phyloP scores from a whole-genome alignment of 23 tunicate species.

The Clavelina lepadiformis region DNA sequence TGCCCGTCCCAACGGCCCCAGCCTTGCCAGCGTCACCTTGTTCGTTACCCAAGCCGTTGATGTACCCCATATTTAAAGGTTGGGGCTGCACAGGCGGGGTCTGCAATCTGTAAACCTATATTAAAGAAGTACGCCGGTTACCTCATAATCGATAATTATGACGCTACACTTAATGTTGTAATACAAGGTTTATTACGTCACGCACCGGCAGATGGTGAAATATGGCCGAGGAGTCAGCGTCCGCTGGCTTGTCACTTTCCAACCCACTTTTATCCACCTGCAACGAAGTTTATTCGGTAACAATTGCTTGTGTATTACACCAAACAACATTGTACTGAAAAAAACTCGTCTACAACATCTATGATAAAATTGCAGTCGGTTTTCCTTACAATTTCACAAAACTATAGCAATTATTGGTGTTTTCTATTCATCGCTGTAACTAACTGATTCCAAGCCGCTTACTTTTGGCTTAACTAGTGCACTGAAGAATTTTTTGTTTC shows the following conservation, averaged over 20 bases:
- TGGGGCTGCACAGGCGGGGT: constrained; percentile 76
- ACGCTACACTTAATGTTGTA: neutral
- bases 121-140: neutral
- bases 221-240: constrained; percentile 79
- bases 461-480: constrained; percentile 87
- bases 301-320: too few species aligned
- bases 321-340: too few species aligned
- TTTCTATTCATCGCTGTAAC: too few species aligned
- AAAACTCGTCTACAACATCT: too few species aligned
- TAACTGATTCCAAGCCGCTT: too few species aligned
- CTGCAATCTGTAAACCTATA: constrained; percentile 57
- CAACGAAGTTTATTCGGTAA: too few species aligned
- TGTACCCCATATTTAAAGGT: constrained; percentile 46
- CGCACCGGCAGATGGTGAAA: constrained; percentile 80
- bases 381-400: too few species aligned
- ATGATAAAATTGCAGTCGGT: too few species aligned
- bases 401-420: too few species aligned
- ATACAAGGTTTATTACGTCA: neutral
- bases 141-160: neutral
- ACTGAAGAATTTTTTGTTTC: constrained; percentile 80
- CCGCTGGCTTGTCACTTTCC: constrained; percentile 78
- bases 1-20: neutral
- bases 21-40: neutral
- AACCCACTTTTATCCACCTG: constrained; percentile 90
- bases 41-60: constrained; percentile 34